phyloP scores from a whole-genome alignment of 2,113 vertebrate genomes.

The Lampris megalopsis region DNA sequence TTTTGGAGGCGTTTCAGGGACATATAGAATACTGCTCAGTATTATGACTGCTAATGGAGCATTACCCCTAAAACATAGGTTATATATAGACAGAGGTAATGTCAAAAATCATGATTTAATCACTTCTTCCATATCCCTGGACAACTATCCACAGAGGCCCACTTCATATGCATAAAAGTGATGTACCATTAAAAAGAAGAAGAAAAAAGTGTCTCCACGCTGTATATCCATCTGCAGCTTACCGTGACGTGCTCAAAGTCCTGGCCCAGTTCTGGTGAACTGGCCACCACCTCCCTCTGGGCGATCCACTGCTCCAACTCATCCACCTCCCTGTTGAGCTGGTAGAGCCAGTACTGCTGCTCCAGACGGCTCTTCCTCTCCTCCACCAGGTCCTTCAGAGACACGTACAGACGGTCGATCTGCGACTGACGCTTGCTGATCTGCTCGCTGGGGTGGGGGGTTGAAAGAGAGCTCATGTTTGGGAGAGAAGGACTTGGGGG shows the following conservation, averaged over 20 bases:
- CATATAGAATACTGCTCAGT: too few relatives aligned
- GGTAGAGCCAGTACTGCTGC: slow-evolving; percentile 97
- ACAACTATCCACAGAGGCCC: too few relatives aligned
- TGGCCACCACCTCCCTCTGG: slow-evolving; percentile 93
- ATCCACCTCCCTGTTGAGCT: slow-evolving; percentile 94
- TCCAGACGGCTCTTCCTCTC: slow-evolving; percentile 91
- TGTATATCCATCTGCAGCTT: slow-evolving; percentile 55
- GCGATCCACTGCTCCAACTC: slow-evolving; percentile 98
- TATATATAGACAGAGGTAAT: too few relatives aligned
- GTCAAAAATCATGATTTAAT: too few relatives aligned
- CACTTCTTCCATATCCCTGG: too few relatives aligned
- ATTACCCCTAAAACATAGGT: too few relatives aligned
- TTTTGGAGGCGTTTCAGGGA: too few relatives aligned
- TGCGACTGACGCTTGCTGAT: slow-evolving; percentile 96
- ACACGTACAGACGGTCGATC: slow-evolving; percentile 96
- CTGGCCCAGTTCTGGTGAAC: slow-evolving; percentile 93
- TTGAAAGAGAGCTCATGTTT: neutral
- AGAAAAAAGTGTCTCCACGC: neutral
- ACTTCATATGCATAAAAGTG: too few relatives aligned
- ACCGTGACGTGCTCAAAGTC: slow-evolving; percentile 96
- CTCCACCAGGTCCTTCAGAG: slow-evolving; percentile 95
- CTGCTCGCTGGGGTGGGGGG: slow-evolving; percentile 84
- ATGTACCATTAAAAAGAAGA: too few relatives aligned
- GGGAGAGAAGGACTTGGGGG: neutral
- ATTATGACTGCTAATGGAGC: too few relatives aligned